Evolutionary conservation across 30 jellyfish, hydroid and myxozoan genomes (phyloP).

Genomic region (Aurelia sp.): DNA sequence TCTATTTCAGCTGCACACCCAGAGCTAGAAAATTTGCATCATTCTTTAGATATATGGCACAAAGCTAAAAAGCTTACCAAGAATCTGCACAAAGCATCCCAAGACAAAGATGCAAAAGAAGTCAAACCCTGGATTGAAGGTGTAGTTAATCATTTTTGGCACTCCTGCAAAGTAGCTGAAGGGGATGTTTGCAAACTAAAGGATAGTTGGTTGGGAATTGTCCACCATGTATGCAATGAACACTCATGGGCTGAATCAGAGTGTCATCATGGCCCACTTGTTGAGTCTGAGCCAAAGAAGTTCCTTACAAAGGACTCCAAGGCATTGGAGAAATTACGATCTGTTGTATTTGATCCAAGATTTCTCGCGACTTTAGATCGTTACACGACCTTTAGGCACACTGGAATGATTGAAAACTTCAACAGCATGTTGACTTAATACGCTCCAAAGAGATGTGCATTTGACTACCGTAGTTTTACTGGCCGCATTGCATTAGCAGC

Average conservation of each 20-base stretch:
- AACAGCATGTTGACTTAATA: too few species aligned
- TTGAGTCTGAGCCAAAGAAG: slow-evolving; percentile 12
- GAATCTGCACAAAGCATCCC: background rate
- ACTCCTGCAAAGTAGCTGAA: slow-evolving; percentile 5
- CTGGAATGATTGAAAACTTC: too few species aligned
- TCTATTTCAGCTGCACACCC: too few species aligned
- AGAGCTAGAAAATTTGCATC: too few species aligned
- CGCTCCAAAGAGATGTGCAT: too few species aligned
- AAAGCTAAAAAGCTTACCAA: background rate
- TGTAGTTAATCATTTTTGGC: slow-evolving; percentile 8
- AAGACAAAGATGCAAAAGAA: slow-evolving; percentile 9
- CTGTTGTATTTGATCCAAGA: slow-evolving; percentile 1
- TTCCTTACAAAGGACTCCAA: background rate
- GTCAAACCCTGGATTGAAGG: slow-evolving; percentile 6
- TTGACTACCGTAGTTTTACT: too few species aligned
- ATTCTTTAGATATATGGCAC: background rate
- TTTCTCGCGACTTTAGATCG: background rate
- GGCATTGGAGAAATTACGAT: slow-evolving; percentile 3
- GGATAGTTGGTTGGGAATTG: slow-evolving; percentile 20
- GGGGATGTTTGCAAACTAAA: background rate
- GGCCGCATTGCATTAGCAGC: too few species aligned
- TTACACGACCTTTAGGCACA: too few species aligned
- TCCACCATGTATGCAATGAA: slow-evolving; percentile 27
- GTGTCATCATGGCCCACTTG: background rate
- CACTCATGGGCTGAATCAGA: slow-evolving; percentile 9